phyloP scores from a whole-genome alignment of 2,888 invertebrate species.

The Neelides folsomi region DNA sequence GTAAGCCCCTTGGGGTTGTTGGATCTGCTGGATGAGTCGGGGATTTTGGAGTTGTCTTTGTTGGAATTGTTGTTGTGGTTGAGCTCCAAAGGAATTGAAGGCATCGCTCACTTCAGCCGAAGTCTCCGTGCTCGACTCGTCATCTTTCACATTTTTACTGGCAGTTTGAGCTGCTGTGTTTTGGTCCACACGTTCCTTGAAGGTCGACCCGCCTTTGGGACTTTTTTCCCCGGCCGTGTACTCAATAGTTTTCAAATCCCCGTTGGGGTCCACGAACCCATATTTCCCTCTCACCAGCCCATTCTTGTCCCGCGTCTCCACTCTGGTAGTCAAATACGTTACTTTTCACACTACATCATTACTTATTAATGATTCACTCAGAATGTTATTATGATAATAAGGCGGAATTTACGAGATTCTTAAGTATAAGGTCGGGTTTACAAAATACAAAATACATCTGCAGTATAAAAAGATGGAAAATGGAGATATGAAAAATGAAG shows the following conservation, averaged over 20 bases:
- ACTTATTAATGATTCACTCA: no score
- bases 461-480: no score
- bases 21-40: constrained; percentile 2
- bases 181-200: constrained; percentile 10
- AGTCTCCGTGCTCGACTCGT: constrained; percentile 9
- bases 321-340: constrained; percentile 13
- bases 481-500: no score
- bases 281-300: constrained; percentile 73
- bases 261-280: constrained; percentile 53
- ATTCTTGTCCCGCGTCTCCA: constrained; percentile 63
- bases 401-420: no score
- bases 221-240: constrained; percentile 48
- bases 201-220: constrained; percentile 16
- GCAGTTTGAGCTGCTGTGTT: constrained; percentile 17
- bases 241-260: constrained; percentile 61
- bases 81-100: constrained; percentile 5
- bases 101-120: constrained; percentile 10
- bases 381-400: no score
- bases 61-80: constrained; percentile 3
- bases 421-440: no score
- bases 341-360: no score
- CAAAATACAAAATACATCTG: no score
- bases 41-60: neutral
- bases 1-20: neutral
- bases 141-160: constrained; percentile 6